Conservation (phyloP, 1,140 invertebrate genomes). For the Euglossa dilemma region DNA sequence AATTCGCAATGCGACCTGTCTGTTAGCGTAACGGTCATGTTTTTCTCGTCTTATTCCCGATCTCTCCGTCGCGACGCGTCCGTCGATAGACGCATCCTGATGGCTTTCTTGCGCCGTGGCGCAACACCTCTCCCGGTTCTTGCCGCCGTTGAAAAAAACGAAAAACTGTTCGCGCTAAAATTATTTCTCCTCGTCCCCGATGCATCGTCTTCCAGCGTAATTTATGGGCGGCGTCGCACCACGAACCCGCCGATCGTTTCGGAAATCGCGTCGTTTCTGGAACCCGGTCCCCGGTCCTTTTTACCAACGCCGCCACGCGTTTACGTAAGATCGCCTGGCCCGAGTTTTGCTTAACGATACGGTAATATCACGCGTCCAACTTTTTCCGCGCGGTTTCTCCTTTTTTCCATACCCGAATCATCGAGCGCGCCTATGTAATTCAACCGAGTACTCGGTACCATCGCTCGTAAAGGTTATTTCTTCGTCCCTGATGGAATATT, state of each 20-base stretch:
- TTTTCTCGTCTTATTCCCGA: not conserved
- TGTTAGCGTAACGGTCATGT: conserved; percentile 1
- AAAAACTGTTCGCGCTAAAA: not conserved
- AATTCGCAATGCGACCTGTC: not conserved
- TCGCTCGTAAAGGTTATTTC: not conserved
- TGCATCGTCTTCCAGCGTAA: not conserved
- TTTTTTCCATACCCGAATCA: not conserved
- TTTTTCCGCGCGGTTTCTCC: not conserved
- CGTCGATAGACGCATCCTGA: not conserved
- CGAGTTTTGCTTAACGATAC: not conserved
- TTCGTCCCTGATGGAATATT: conserved; percentile 18
- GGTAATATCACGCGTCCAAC: not conserved
- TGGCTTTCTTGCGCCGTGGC: conserved; percentile 6
- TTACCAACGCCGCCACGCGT: not conserved
- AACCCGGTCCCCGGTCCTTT: not conserved
- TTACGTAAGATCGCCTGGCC: not conserved
- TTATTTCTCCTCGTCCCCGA: conserved; percentile 1
- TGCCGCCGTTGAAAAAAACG: conserved; percentile 15
- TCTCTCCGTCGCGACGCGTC: not conserved
- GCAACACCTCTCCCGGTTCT: conserved; percentile 1
- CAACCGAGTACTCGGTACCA: not conserved
- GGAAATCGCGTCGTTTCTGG: conserved; percentile 13
- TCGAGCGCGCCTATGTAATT: not conserved
- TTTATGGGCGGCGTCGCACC: not conserved
- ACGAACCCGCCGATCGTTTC: not conserved